These are phyloP conservation scores for Cheiracanthium punctorium DNA, from an alignment of 2,888 invertebrate genomes.

Conservation along the genomic window DNA sequence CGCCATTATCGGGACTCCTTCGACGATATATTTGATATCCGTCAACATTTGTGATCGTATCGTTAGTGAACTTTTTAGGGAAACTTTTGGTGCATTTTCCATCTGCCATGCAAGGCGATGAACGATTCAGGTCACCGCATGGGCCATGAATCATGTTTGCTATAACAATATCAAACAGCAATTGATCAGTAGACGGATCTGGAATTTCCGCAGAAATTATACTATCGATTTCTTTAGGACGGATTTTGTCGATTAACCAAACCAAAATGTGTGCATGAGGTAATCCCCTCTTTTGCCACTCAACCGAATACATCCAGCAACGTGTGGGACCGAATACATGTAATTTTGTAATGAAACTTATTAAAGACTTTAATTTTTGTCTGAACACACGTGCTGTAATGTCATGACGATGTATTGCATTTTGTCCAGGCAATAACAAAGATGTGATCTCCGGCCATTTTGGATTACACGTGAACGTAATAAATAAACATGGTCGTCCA, in stretches of 20 bases:
- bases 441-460: no score
- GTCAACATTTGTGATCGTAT: conserved; percentile 73
- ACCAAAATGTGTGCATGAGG: conserved; percentile 71
- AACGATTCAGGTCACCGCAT: conserved; percentile 63
- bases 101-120: conserved; percentile 59
- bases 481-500: no score
- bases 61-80: conserved; percentile 72
- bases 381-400: conserved; percentile 72
- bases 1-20: background rate
- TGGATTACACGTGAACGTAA: no score
- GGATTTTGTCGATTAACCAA: conserved; percentile 61
- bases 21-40: conserved; percentile 74
- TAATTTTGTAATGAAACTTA: conserved; percentile 68
- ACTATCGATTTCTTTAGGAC: conserved; percentile 73
- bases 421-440: no score
- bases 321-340: conserved; percentile 71
- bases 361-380: conserved; percentile 72
- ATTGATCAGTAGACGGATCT: conserved; percentile 72
- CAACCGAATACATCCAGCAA: conserved; percentile 72
- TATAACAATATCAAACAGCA: conserved; percentile 74
- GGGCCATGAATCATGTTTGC: conserved; percentile 74
- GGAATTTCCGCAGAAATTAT: conserved; percentile 76
- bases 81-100: conserved; percentile 71
- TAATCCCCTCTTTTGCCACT: conserved; percentile 74
- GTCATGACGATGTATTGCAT: no score